Conservation (phyloP, 1,140 invertebrate species). For the Drosophila pseudoobscura region DNA sequence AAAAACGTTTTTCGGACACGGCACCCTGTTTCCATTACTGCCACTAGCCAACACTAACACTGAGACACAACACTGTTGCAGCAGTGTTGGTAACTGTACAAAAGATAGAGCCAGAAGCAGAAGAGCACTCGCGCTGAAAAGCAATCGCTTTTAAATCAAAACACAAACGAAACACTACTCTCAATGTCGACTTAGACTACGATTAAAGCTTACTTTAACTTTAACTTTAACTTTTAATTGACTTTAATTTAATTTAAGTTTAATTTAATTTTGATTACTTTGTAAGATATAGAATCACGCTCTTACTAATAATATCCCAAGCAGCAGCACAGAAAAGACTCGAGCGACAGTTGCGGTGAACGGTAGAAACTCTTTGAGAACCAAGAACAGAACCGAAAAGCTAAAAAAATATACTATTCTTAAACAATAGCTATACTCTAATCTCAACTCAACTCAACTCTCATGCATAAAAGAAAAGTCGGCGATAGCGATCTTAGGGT, state of each 20-base stretch:
- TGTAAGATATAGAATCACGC: slow-evolving; percentile 61
- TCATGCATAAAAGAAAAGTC: slow-evolving; percentile 76
- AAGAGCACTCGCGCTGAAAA: slow-evolving; percentile 42
- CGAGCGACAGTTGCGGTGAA: slow-evolving; percentile 42
- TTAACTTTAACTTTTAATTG: slow-evolving; percentile 24
- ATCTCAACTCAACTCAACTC: slow-evolving; percentile 62
- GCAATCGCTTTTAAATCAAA: slow-evolving; percentile 36
- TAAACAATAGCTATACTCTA: slow-evolving; percentile 14
- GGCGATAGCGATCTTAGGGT: slow-evolving; percentile 22
- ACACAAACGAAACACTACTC: neutral
- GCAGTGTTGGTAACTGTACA: slow-evolving; percentile 54
- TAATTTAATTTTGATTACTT: slow-evolving; percentile 20
- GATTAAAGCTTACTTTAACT: neutral
- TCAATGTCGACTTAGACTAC: too few species aligned
- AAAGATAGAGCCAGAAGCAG: slow-evolving; percentile 47
- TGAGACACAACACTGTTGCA: slow-evolving; percentile 1
- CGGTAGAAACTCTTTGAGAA: slow-evolving; percentile 69
- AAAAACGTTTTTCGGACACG: slow-evolving; percentile 62
- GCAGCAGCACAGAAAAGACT: slow-evolving; percentile 44
- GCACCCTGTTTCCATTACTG: slow-evolving; percentile 47
- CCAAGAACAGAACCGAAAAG: slow-evolving; percentile 63
- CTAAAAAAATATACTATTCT: slow-evolving; percentile 23
- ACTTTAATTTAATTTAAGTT: neutral
- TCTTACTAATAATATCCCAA: slow-evolving; percentile 67
- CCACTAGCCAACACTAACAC: slow-evolving; percentile 19